Conservation (phyloP, 2,888 invertebrate genomes). For the Nymphalis c-album region DNA sequence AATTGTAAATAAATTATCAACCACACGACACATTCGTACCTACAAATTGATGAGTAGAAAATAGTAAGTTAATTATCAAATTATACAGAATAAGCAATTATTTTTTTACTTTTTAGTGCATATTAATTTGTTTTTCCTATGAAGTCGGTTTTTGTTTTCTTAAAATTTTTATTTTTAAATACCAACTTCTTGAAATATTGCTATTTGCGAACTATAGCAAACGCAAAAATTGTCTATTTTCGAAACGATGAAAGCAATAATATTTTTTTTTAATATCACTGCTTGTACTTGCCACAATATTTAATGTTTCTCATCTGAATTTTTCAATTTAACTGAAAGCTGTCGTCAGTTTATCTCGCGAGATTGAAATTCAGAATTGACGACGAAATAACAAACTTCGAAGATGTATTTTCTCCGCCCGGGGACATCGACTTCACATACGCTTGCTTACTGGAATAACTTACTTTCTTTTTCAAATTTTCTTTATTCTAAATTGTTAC, state of each 20-base stretch:
- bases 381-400: slow-evolving; percentile 27
- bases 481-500: slow-evolving; percentile 8
- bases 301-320: slow-evolving; percentile 17
- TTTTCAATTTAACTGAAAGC: slow-evolving; percentile 26
- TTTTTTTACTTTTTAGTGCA: too few species aligned
- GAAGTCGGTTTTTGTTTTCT: too few species aligned
- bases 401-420: slow-evolving; percentile 28
- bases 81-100: too few species aligned
- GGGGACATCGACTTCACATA: slow-evolving; percentile 13
- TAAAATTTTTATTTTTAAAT: too few species aligned
- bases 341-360: slow-evolving; percentile 22
- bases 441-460: not conserved
- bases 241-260: not conserved
- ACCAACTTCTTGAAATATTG: too few species aligned
- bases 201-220: not conserved
- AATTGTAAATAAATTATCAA: too few species aligned
- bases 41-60: too few species aligned
- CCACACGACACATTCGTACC: too few species aligned
- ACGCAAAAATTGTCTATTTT: not conserved
- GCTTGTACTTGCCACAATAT: not conserved
- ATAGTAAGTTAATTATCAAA: too few species aligned
- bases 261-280: not conserved
- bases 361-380: slow-evolving; percentile 39
- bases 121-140: too few species aligned
- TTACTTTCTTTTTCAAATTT: slow-evolving; percentile 5